Evolutionary conservation across 2,888 invertebrate genomes (phyloP), one percentile per base, ranked within the genome.

Genomic region (Apamea epomidion): DNA sequence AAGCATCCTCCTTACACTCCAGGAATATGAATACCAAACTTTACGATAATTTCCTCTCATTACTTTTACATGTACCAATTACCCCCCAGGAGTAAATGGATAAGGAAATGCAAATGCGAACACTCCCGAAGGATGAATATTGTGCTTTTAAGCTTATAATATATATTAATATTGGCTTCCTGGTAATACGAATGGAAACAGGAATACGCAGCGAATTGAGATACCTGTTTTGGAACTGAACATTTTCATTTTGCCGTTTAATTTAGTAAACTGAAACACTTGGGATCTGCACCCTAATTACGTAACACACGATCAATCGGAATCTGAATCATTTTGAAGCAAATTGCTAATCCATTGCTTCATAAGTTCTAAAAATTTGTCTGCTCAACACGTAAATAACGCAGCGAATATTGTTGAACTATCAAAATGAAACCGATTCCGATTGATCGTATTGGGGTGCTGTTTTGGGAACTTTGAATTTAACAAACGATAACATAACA

Each of bases 21-120:
- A 54, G 48, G 68, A 68, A 60, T 51, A 78, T 78, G 64, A 67
- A 76, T 37, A 77, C 51, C 21, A 65, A 77, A 77, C 48, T 71
- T 80, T 75, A 87, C 76, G 67, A 80, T 69, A 78, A 82, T 72
- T 74, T 25, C 68, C 42, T 48, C 72, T 75, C 74, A 64, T 83
- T 75, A 58, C 42, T 67, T 77, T 77, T 32, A 70, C 67, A 16
- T 69, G 65, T 51, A 75, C 69, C 60, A 77, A 83, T 87, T 80
- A 83, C 75, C 68, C 70, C 25, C 37, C 70, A 75, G 81, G 72
- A 65, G 71, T 71, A 74, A 85, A 81, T 81, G n/a, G 60, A 2
- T 29, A 73, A 70, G 48, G 54, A 73, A 77, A 84, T 88, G 81
- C 83, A 87, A 89, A 85, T 87, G 74, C 74, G 73, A 83, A 73